Evolutionary conservation across 2,113 vertebrate genomes (phyloP), one percentile per base, ranked within the genome.

Genomic region (Rhagologus leucostigma): DNA sequence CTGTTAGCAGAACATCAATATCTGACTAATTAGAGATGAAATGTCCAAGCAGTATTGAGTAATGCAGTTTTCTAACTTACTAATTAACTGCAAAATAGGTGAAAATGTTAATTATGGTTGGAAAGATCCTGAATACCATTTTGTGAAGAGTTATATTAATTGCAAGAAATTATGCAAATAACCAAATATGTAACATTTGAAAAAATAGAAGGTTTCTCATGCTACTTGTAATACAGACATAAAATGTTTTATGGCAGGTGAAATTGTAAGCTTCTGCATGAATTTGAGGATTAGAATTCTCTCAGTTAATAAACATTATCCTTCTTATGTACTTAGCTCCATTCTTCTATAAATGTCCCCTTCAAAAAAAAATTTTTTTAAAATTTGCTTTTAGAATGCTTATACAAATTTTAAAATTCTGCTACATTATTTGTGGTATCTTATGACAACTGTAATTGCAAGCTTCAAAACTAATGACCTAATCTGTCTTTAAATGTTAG

Each of bases 41-140:
- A 87, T n/a, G 35, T 63, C 81, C 87, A 90, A 78, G 44, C 56
- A 80, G 26, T 89, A 95, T 90, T 74, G 80, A 96, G 55, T 89
- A 96, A 94, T 86, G 52, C 49, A 83, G 27, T 96, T 92, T 97
- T 97, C 87, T 94, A 96, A 93, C 86, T 96, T 97, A 93, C 50
- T 95, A 88, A 97, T 97, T 97, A 97, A 96, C 96, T 94, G 80
- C 67, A 95, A 95, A 94, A 84, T 60, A 95, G 81, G 68, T 39
- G 35, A 93, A 97, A 97, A 90, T 49, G 30, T 96, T 96, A 95
- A 95, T 97, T 97, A 79, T 93, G 39, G 7, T 87, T 93, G 81
- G 60, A 96, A 92, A 37, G 81, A 89, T 95, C 68, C 47, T 96
- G 89, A 64, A 50, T 86, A 55, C 67, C 7, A 39, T 68, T 95